Conservation (phyloP, 1,140 invertebrate genomes). For the Orchesella cincta region DNA sequence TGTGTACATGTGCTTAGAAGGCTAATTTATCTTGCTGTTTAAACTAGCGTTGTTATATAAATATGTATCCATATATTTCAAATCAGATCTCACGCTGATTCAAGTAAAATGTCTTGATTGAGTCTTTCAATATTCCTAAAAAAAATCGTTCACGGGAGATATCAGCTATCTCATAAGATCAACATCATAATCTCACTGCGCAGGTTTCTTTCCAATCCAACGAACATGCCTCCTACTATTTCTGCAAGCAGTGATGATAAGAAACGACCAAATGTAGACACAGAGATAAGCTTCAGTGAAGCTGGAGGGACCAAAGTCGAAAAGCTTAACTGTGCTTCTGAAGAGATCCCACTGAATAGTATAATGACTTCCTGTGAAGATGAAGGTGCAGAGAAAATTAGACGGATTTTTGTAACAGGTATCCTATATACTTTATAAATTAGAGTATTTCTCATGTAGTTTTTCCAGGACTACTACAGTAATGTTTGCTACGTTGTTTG, state of each 20-base stretch:
- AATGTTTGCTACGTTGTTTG: neutral
- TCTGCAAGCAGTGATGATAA: neutral
- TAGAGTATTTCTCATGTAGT: neutral
- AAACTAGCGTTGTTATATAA: too few relatives aligned
- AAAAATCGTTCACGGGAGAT: too few relatives aligned
- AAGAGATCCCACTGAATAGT: neutral
- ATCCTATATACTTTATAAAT: neutral
- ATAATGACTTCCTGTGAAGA: neutral
- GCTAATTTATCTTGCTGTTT: too few relatives aligned
- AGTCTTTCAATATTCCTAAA: too few relatives aligned
- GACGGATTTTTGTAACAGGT: slow-evolving; percentile 5
- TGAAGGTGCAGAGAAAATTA: neutral
- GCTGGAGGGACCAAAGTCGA: neutral
- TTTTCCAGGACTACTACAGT: neutral
- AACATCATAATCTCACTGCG: too few relatives aligned
- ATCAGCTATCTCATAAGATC: too few relatives aligned
- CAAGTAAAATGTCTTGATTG: too few relatives aligned
- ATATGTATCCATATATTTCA: too few relatives aligned
- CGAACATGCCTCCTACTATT: too few relatives aligned
- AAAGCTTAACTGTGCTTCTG: neutral
- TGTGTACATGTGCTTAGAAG: too few relatives aligned
- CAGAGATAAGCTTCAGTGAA: neutral
- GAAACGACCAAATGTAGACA: neutral
- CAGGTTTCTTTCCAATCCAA: too few relatives aligned
- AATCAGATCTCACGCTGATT: too few relatives aligned